Base-by-base conservation (phyloP, 2,797 vertebrate species). In the Nyctalus aviator region DNA sequence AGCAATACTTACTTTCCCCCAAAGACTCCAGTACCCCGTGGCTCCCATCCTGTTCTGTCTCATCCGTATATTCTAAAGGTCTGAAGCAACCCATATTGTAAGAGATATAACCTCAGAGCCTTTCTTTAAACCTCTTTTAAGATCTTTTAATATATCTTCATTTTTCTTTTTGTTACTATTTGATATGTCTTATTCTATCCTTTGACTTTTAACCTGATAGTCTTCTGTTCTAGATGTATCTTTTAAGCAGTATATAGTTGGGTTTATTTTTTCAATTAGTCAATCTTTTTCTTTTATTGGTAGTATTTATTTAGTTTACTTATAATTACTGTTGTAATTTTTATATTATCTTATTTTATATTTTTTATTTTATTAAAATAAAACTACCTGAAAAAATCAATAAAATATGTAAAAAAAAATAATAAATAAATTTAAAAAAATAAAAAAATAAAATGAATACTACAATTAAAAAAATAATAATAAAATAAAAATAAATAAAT, bases 101-200 rank as follows among this genome's bases (percentile, higher is more conserved):
- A 92, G 62, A 92, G 27, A 44, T 7, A 15, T 0, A 18, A 89
- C 23, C 44, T 53, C 44, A 23, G 35, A 41, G 27, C 21, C 25
- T 71, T 77, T 81, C 59, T 90, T 66, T 83, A 50, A 87, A 66
- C 71, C 23, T 50, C 64, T 75, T 64, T 72, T 62, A 57, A 77
- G 41, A 41, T 93, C 57, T 46, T 87, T 96, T 66, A 66, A 20
- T n/a, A 68, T 32, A 66, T 30, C 41, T 71, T 86, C 1, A 8
- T 81, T 89, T 81, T 91, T 44, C 17, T 94, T 90, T 86, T 91
- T 68, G 12, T 88, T 93, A 69, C 20, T 88, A 17, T 68, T 73
- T 73, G 8, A 62, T 68, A 4, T 75, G 15, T 88, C 41, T 92
- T 37, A 30, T 88, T 84, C 44, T 89, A 20, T 94, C 62, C 27